Conservation (phyloP, 1,140 invertebrate genomes). For the Galleria mellonella region DNA sequence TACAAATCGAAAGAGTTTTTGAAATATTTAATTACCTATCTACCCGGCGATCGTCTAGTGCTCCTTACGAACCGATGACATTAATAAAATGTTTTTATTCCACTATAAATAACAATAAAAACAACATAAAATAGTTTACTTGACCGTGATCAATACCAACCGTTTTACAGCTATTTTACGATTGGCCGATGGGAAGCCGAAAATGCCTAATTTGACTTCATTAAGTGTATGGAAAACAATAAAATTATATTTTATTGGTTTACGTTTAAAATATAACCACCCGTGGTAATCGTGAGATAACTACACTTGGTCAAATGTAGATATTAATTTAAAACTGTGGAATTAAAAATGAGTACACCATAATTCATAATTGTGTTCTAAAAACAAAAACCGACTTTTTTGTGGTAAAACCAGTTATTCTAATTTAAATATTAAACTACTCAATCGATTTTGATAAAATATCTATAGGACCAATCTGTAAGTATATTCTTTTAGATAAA, state of each 20-base stretch:
- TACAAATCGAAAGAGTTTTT: no score
- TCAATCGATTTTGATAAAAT: no score
- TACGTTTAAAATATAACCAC: constrained; percentile 5
- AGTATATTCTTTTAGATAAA: no score
- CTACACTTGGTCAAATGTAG: no score
- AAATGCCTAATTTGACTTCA: constrained; percentile 61
- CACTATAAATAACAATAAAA: constrained; percentile 67
- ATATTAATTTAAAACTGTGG: no score
- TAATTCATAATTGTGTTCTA: no score
- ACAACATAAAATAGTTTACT: constrained; percentile 61
- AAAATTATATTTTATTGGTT: constrained; percentile 48
- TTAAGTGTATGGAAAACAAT: constrained; percentile 49
- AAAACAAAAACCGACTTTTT: no score
- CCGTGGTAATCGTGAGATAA: constrained; percentile 3
- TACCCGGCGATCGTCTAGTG: constrained; percentile 10
- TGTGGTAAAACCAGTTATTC: no score
- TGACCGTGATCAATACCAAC: constrained; percentile 48
- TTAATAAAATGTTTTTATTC: constrained; percentile 56
- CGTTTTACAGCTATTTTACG: constrained; percentile 62
- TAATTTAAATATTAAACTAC: no score
- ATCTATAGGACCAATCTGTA: no score
- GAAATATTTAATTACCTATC: no score
- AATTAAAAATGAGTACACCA: no score
- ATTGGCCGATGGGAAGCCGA: constrained; percentile 44
- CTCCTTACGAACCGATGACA: constrained; percentile 35